These are phyloP conservation scores for Epizoanthus illoricatus DNA, from an alignment of 92 coral and sea anemone species.

Conservation along the genomic window DNA sequence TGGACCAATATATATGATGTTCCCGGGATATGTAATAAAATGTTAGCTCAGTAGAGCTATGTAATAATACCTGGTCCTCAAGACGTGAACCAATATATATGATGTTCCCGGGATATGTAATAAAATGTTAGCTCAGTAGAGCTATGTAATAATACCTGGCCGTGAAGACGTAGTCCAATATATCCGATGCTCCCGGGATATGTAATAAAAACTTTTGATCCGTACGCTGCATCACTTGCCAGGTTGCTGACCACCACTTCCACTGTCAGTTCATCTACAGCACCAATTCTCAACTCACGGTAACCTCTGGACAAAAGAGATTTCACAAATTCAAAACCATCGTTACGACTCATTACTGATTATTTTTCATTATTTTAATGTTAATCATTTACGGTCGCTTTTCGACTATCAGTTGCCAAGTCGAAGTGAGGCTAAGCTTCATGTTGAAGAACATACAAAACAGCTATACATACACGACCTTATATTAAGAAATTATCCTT, in stretches of 20 bases:
- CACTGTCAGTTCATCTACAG: constrained; percentile 9
- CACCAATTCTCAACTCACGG: constrained; percentile 36
- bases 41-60: no score
- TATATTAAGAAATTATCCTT: no score
- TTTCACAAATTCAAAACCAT: no score
- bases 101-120: constrained; percentile 9
- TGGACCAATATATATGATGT: no score
- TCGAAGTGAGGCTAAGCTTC: no score
- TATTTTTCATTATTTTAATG: no score
- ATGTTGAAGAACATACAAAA: no score
- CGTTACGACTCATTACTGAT: no score
- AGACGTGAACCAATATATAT: not conserved
- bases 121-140: not conserved
- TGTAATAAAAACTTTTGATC: constrained; percentile 29
- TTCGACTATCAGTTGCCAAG: no score
- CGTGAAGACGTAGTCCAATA: not conserved
- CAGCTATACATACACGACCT: no score
- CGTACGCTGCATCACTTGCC: constrained; percentile 21
- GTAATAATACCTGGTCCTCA: not conserved
- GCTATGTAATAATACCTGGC: not conserved
- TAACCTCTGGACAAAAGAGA: constrained; percentile 14
- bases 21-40: no score
- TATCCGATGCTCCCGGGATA: constrained; percentile 3
- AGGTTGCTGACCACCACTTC: constrained; percentile 27
- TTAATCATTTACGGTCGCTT: no score